Percentiles rank a stretch among this genome's conserved stretches.
Conservation (phyloP, 2,888 invertebrate genomes). For the Stenurella melanura region DNA sequence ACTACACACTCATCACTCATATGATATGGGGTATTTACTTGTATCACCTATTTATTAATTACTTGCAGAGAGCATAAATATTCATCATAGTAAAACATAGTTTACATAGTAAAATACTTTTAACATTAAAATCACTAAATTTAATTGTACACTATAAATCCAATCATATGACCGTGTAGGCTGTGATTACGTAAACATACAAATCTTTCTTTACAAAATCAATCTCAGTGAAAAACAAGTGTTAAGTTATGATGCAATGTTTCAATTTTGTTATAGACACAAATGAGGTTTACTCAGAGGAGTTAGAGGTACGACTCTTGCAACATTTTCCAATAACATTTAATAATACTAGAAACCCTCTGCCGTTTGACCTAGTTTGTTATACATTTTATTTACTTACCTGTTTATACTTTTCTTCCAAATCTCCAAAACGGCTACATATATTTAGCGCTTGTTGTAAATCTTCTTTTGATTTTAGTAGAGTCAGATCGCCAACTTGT, state of each 20-base stretch:
- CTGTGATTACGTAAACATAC: slow-evolving; percentile 31
- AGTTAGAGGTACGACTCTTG: neutral
- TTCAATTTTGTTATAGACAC: slow-evolving; percentile 27
- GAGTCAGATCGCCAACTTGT: slow-evolving; percentile 77
- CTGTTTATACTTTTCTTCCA: slow-evolving; percentile 73
- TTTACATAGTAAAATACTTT: slow-evolving; percentile 2
- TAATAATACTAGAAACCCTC: neutral
- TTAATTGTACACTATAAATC: slow-evolving; percentile 23
- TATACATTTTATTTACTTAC: slow-evolving; percentile 65
- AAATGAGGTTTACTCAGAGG: slow-evolving; percentile 18
- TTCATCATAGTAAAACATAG: neutral
- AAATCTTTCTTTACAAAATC: slow-evolving; percentile 10
- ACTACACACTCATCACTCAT: neutral
- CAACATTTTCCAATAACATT: neutral
- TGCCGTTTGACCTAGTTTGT: neutral
- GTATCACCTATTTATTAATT: neutral
- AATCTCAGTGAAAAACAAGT: slow-evolving; percentile 20
- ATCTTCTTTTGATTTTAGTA: slow-evolving; percentile 80
- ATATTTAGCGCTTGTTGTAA: slow-evolving; percentile 80
- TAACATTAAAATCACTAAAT: slow-evolving; percentile 4
- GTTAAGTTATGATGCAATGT: slow-evolving; percentile 37
- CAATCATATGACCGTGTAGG: slow-evolving; percentile 35
- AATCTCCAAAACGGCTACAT: slow-evolving; percentile 78
- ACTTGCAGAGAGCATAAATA: slow-evolving; percentile 12
- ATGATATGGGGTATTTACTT: neutral